Base-by-base conservation (phyloP, 2,888 invertebrate genomes). In the Aphodius sticticus region DNA sequence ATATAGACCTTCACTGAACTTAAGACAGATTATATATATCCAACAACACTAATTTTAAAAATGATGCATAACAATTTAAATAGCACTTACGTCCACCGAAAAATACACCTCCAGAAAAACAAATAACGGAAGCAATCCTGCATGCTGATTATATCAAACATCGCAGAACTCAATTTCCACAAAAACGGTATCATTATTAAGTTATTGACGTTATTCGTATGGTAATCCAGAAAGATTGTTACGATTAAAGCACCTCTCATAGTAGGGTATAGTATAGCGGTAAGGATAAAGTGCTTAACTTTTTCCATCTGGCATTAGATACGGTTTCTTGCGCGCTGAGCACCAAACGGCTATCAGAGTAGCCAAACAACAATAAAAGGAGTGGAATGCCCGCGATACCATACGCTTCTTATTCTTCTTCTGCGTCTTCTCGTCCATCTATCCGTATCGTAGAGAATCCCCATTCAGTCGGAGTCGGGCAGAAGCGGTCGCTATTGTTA, bases 381-480 rank as follows among this genome's bases (percentile, higher is more conserved):
- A 53, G 53, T 53, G 53, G 53, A 53, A 53, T 53, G 53, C 53
- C 53, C 53, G 53, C 53, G 53, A 53, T 53, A 53, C 53, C 53
- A 53, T 53, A 53, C 53, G 7, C 53, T 26, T 26, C 26, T 26
- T 26, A 26, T 26, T 26, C 26, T 26, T 26, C 26, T 26, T 26
- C 26, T 26, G 26, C 26, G 26, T 26, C 26, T 26, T 53, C 53
- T 53, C 53, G 12, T 53, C 53, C 53, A 53, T 53, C 53, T 53
- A 53, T 53, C 53, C 12, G 9, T 53, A 53, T 53, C 53, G 53
- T 53, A 53, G 53, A 76, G 76, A 76, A 76, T 76, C 38, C 69
- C 53, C 76, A 76, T 76, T 76, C 76, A 76, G 15, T 69, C 26
- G 53, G 75, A 26, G 16, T 36, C 16, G 70, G 16, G 16, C 53